Percentiles rank a stretch among this genome's conserved stretches.
These are phyloP conservation scores for Alectura lathami DNA, from an alignment of 2,113 vertebrate species.

Conservation along the genomic window DNA sequence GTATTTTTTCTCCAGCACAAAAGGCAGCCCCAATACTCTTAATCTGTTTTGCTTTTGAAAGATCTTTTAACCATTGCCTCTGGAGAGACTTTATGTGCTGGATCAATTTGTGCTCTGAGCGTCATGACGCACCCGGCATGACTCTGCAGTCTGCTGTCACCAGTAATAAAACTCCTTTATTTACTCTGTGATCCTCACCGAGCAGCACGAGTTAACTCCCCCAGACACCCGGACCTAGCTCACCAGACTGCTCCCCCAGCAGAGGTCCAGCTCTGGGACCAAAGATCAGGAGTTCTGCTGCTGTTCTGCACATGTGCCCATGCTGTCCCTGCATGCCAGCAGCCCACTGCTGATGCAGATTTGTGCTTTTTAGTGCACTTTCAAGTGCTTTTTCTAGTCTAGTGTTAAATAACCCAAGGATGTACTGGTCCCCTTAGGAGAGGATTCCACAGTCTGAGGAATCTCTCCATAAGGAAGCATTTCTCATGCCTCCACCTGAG, in stretches of 20 bases:
- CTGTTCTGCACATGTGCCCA: background rate
- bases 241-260: background rate
- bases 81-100: background rate
- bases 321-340: background rate
- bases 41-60: background rate
- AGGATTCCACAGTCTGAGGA: background rate
- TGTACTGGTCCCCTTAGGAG: background rate
- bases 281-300: background rate
- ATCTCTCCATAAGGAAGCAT: background rate
- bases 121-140: background rate
- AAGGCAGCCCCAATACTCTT: background rate
- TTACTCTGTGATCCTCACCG: background rate
- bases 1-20: background rate
- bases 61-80: background rate
- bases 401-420: background rate
- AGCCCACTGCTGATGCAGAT: background rate
- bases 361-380: background rate
- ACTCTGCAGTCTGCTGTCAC: background rate
- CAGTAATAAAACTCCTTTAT: background rate
- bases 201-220: background rate
- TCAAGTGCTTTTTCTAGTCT: background rate
- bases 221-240: background rate
- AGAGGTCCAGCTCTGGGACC: background rate
- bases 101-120: background rate
- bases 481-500: background rate